Conservation (phyloP, 1,140 invertebrate species). For the Drosophila kanapiae region DNA sequence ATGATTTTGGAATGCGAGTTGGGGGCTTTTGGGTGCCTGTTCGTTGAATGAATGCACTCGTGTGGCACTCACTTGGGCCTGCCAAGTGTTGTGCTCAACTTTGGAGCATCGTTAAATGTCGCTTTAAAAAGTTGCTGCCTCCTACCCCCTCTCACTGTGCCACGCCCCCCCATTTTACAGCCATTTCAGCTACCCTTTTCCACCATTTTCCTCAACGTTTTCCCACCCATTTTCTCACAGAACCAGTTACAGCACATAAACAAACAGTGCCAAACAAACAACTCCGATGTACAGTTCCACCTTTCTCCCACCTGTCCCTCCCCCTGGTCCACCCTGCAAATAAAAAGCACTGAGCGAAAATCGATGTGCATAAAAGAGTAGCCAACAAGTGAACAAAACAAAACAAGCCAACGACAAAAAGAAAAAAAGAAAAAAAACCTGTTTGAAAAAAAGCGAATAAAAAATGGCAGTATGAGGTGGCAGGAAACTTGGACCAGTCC, state of each 20-base stretch:
- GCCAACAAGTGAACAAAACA: slow-evolving; percentile 69
- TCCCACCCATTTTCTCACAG: slow-evolving; percentile 12
- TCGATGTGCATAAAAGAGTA: slow-evolving; percentile 82
- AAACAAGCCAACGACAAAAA: slow-evolving; percentile 35
- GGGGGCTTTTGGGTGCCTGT: neutral
- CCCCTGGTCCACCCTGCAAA: slow-evolving; percentile 31
- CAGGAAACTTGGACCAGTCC: slow-evolving; percentile 53
- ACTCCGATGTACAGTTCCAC: slow-evolving; percentile 36
- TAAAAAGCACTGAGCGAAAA: slow-evolving; percentile 83
- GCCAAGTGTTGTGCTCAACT: slow-evolving; percentile 28
- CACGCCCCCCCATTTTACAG: slow-evolving; percentile 11
- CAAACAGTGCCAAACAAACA: slow-evolving; percentile 66
- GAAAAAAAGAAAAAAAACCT: neutral
- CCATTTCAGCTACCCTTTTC: neutral
- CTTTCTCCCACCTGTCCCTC: slow-evolving; percentile 8
- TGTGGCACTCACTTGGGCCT: slow-evolving; percentile 27
- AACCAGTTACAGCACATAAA: slow-evolving; percentile 77
- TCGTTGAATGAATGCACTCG: slow-evolving; percentile 32
- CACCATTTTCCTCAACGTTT: neutral
- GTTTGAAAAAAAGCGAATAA: slow-evolving; percentile 15
- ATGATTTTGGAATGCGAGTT: slow-evolving; percentile 2
- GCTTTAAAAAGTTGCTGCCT: slow-evolving; percentile 65
- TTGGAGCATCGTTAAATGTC: slow-evolving; percentile 59
- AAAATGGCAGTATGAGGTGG: slow-evolving; percentile 1
- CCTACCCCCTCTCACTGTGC: neutral